phyloP scores from a whole-genome alignment of 64 coral and sea anemone genomes.

The Dendronephthya gigantea region DNA sequence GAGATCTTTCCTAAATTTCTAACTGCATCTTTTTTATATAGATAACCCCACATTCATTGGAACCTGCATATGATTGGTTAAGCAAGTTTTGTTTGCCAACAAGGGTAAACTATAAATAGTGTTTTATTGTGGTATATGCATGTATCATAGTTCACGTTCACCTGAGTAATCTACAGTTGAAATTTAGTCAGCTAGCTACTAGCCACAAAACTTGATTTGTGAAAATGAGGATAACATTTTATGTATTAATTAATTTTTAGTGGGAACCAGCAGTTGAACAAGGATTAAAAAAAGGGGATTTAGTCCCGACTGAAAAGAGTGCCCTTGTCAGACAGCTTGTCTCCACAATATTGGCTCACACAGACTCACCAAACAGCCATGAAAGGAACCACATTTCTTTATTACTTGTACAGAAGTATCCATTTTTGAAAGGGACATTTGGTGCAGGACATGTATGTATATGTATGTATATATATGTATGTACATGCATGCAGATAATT shows the following conservation, averaged over 20 bases:
- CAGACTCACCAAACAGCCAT: not conserved
- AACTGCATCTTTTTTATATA: no score
- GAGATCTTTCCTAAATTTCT: no score
- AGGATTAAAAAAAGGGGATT: not conserved
- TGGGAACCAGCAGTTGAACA: not conserved
- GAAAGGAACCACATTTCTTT: not conserved
- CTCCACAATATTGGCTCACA: not conserved
- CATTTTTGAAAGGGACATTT: not conserved
- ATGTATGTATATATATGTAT: not conserved
- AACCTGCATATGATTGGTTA: no score
- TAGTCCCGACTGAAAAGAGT: not conserved
- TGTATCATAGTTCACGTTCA: no score
- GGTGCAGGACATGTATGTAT: constrained; percentile 2
- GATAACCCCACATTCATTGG: no score
- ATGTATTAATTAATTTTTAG: not conserved
- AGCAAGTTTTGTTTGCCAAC: no score
- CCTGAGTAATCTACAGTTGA: no score
- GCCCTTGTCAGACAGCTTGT: not conserved
- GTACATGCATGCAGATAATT: not conserved
- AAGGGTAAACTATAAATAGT: no score
- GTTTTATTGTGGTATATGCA: no score
- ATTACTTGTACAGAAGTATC: constrained; percentile 4
- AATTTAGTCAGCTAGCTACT: no score
- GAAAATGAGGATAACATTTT: not conserved
- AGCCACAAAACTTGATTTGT: no score